phyloP scores from a whole-genome alignment of 2,113 vertebrate genomes.

The Maccullochella peelii region DNA sequence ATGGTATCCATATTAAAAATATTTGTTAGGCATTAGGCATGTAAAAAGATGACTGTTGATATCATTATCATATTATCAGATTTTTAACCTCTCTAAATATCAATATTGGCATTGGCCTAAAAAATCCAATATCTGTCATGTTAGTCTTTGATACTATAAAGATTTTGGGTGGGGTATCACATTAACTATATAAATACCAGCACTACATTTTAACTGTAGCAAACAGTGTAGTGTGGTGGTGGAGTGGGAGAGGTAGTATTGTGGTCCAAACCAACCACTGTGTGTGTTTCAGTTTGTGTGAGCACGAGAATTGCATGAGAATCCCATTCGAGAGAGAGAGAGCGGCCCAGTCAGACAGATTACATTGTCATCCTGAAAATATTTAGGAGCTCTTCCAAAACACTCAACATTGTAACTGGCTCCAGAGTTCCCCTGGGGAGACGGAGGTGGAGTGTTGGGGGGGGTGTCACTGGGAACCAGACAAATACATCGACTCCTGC shows the following conservation, averaged over 20 bases:
- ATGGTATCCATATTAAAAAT: not conserved
- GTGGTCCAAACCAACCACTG: slow-evolving; percentile 28
- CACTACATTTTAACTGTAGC: not conserved
- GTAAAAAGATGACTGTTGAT: not conserved
- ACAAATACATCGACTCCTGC: slow-evolving; percentile 69
- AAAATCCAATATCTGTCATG: not conserved
- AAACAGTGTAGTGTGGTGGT: slow-evolving; percentile 4
- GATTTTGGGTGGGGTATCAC: not conserved
- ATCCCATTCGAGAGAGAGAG: slow-evolving; percentile 66
- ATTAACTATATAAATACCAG: slow-evolving; percentile 12
- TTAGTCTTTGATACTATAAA: not conserved
- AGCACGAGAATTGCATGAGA: slow-evolving; percentile 67
- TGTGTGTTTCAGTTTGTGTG: slow-evolving; percentile 11
- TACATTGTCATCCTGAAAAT: slow-evolving; percentile 84
- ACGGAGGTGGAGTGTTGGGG: slow-evolving; percentile 62
- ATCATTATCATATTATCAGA: too few species aligned
- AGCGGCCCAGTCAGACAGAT: slow-evolving; percentile 80
- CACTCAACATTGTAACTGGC: slow-evolving; percentile 81
- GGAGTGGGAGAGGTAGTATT: not conserved
- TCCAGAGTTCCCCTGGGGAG: slow-evolving; percentile 77
- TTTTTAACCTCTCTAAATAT: not conserved
- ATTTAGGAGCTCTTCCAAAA: slow-evolving; percentile 85
- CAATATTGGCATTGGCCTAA: not conserved
- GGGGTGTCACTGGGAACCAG: slow-evolving; percentile 62
- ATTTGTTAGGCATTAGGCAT: not conserved